Base-by-base conservation (phyloP, 2,888 invertebrate genomes). In the Drosophila rellima region DNA sequence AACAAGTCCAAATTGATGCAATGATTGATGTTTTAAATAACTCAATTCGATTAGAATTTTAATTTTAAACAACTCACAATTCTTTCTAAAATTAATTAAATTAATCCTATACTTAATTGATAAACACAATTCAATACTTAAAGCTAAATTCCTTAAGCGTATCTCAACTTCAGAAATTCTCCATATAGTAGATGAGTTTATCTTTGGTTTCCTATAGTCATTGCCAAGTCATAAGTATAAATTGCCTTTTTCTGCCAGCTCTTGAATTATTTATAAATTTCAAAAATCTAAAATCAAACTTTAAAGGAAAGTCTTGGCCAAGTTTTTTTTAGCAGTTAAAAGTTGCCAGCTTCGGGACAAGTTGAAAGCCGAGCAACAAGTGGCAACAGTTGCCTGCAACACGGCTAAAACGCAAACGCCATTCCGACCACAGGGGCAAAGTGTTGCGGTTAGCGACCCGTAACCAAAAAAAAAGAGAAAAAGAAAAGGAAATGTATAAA, bases 251-350 rank as follows among this genome's bases (percentile, higher is more conserved):
- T 40, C 26, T 52, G 72, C 47, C 40, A 20, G 26, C 50, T 63
- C 51, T 42, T 65, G 76, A 84, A 79, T 84, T 73, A 68, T 88
- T 80, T 61, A 88, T 62, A 48, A 35, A 64, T 85, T 85, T 77
- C 54, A 88, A 56, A 52, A 39, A 55, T 62, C 40, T 20, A 39
- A 29, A 42, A 70, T 56, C 47, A 60, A 70, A 75, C 57, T 60
- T 54, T 37, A 23, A 45, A 70, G 31, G 20, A 60, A 69, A 68
- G 56, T 39, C 40, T 23, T 42, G 18, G 31, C 48, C 37, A 62
- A 59, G 23, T 65, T 55, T 6, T 55, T 6, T 35, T 35, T 35
- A 35, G 6, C 13, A n/a, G n/a, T n/a, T 11, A 31, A 11, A 1
- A 17, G 47, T 26, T 60, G 55, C 56, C 40, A 48, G n/a, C 51